Percentiles rank a stretch among this genome's conserved stretches.
Evolutionary conservation across 2,888 invertebrate genomes (phyloP).

Genomic region (Deroplatys truncata): DNA sequence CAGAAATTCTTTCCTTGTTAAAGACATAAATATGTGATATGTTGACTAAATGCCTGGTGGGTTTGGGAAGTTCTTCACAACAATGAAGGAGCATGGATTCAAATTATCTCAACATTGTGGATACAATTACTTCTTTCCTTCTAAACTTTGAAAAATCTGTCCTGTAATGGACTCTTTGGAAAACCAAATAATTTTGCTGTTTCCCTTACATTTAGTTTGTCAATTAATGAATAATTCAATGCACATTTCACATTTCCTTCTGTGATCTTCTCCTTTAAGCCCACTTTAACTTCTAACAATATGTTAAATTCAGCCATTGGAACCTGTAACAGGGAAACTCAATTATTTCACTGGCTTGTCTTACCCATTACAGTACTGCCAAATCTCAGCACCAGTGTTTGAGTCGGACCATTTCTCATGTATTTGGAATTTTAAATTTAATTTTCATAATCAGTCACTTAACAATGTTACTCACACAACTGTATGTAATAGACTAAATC

Average conservation of each 20-base stretch:
- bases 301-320: background rate
- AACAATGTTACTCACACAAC: background rate
- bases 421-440: background rate
- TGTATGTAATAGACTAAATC: background rate
- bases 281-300: background rate
- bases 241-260: background rate
- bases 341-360: background rate
- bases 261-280: background rate
- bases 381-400: no score
- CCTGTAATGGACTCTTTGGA: background rate
- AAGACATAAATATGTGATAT: background rate
- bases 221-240: background rate
- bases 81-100: background rate
- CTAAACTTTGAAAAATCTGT: background rate
- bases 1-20: conserved; percentile 23
- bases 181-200: background rate
- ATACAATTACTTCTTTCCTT: background rate
- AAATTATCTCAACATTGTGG: background rate
- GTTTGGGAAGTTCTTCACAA: background rate
- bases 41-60: conserved; percentile 16
- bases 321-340: background rate
- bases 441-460: background rate
- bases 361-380: background rate
- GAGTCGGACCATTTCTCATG: background rate
- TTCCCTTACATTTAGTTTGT: background rate